phyloP scores from a whole-genome alignment of 2,888 invertebrate species.

The Lymantria dispar region DNA sequence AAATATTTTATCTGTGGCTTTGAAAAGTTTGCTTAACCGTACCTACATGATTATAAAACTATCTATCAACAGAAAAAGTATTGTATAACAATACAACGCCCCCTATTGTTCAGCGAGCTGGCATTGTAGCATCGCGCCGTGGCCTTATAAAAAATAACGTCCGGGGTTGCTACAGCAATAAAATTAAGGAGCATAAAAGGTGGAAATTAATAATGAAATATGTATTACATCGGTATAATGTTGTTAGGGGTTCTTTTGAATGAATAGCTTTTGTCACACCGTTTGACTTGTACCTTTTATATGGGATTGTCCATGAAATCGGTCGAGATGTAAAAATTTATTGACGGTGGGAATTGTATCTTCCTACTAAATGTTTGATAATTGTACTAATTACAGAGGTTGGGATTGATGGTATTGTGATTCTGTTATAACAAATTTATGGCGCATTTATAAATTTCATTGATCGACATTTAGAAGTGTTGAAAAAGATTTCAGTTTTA shows the following conservation, averaged over 20 bases:
- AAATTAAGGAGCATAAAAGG: conserved; percentile 78
- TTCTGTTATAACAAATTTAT: conserved; percentile 5
- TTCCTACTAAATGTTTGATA: conserved; percentile 42
- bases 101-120: conserved; percentile 61
- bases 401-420: conserved; percentile 11
- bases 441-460: background rate
- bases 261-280: conserved; percentile 67
- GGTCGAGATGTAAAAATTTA: conserved; percentile 67
- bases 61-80: conserved; percentile 61
- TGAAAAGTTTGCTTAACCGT: conserved; percentile 37
- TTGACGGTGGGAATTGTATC: conserved; percentile 46
- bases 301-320: conserved; percentile 75
- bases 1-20: background rate
- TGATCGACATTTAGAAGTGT: background rate
- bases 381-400: conserved; percentile 65
- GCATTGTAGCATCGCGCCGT: conserved; percentile 54
- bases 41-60: conserved; percentile 41
- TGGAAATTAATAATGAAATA: conserved; percentile 80
- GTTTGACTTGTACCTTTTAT: conserved; percentile 76
- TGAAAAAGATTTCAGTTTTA: too few species aligned
- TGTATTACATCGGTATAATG: conserved; percentile 82
- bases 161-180: conserved; percentile 69
- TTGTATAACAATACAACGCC: conserved; percentile 80
- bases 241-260: conserved; percentile 71
- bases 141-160: conserved; percentile 50